A percentile compares a stretch with the other conserved stretches of the same genome.
These are phyloP conservation scores for Proterorhinus semilunaris DNA, from an alignment of 2,113 vertebrate species.

Conservation along the genomic window DNA sequence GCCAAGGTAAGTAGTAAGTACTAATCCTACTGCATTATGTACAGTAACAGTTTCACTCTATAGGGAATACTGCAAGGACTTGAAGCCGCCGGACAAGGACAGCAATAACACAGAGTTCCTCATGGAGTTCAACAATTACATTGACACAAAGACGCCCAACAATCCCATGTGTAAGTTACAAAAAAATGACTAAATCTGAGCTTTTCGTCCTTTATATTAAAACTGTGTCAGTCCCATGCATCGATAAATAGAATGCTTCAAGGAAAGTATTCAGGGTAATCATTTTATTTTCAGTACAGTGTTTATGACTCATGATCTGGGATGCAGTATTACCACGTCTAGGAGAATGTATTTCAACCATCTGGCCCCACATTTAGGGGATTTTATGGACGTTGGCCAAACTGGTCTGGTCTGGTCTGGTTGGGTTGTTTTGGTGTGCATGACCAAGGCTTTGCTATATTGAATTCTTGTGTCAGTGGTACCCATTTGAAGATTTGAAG, in stretches of 20 bases:
- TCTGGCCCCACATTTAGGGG: conserved; percentile 44
- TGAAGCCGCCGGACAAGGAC: conserved; percentile 81
- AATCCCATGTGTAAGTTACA: conserved; percentile 86
- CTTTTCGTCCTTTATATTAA: background rate
- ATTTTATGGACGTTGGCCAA: conserved; percentile 47
- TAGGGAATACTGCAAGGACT: conserved; percentile 90
- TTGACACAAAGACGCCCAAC: conserved; percentile 87
- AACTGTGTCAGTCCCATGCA: too few relatives aligned
- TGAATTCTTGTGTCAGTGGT: conserved; percentile 53
- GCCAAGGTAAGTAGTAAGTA: conserved; percentile 81
- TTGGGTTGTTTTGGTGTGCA: conserved; percentile 49
- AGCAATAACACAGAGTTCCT: conserved; percentile 90
- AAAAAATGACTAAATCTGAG: background rate
- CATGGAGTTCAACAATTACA: conserved; percentile 88
- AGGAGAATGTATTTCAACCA: conserved; percentile 34
- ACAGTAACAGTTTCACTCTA: conserved; percentile 32
- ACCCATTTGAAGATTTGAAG: conserved; percentile 71
- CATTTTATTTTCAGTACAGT: too few relatives aligned
- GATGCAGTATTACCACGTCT: conserved; percentile 18
- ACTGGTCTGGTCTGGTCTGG: conserved; percentile 53
- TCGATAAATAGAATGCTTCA: too few relatives aligned
- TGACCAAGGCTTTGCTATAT: conserved; percentile 64
- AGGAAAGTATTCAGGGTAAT: too few relatives aligned
- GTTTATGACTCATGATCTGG: background rate
- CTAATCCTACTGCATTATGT: background rate